Evolutionary conservation across 2,888 invertebrate genomes (phyloP), one percentile per base, ranked within the genome.

Genomic region (Pogonocherus hispidulus): DNA sequence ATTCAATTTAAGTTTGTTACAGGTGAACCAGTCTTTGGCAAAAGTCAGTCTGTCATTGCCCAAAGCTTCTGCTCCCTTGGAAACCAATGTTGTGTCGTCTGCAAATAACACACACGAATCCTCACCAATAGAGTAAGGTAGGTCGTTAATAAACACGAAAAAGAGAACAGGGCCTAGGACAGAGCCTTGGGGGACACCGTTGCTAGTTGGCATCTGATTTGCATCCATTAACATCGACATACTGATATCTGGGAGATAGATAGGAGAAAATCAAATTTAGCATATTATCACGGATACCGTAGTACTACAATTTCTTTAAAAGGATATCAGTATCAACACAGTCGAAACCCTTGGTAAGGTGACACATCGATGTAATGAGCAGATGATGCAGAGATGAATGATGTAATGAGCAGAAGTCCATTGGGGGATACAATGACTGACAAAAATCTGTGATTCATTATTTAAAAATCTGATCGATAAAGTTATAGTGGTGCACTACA

Each of bases 101-200:
- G 18, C 47, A 47, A 47, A 47, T 18, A 47, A 6, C 4, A 47
- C 19, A 11, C 19, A 47, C 2, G 19, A 47, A 18, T 19, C 16
- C 9, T 16, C 3, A 16, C 11, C 47, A 18, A 47, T 9, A 9
- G 18, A 5, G 19, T 18, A 18, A 47, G 19, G 47, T 4, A 47
- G 19, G 19, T 47, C 47, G 19, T 47, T 47, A 3, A 47, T 47
- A 19, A 5, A 19, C 2, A 47, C 5, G 2, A 47, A 11, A 47
- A 47, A 47, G 3, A 47, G 47, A 47, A 47, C 9, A 6, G 47
- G 47, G 2, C 47, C 19, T 16, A 47, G 19, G 4, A 47, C 47
- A 9, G 47, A 47, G 4, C 47, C 47, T 19, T 19, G 47, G 47
- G 18, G 47, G 14, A 47, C 47, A 47, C 47, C 47, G 11, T 47